These are phyloP conservation scores for Sphaerophoria rueppellii DNA, from an alignment of 2,888 invertebrate genomes.

Conservation along the genomic window DNA sequence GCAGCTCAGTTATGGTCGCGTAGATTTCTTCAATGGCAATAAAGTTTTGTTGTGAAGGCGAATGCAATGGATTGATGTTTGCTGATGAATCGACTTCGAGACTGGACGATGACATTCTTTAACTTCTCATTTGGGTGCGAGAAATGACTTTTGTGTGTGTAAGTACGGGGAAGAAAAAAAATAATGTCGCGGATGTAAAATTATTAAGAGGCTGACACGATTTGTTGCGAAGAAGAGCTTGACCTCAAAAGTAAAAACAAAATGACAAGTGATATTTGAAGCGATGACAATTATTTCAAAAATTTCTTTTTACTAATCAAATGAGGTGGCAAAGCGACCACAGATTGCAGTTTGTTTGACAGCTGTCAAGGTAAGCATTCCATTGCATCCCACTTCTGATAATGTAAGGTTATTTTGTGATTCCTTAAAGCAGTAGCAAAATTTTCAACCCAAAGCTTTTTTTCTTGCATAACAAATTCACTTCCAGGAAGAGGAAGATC, in stretches of 20 bases:
- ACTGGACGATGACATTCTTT: slow-evolving; percentile 60
- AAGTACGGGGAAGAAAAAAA: background rate
- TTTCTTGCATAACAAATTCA: background rate
- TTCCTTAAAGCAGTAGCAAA: no score
- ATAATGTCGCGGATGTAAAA: slow-evolving; percentile 33
- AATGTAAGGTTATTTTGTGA: no score
- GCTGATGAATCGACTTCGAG: slow-evolving; percentile 27
- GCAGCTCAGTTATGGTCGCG: slow-evolving; percentile 77
- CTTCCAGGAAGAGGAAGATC: slow-evolving; percentile 52
- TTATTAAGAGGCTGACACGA: background rate
- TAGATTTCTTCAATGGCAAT: slow-evolving; percentile 69
- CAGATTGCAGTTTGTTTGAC: no score
- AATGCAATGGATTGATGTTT: slow-evolving; percentile 16
- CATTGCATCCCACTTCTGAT: no score
- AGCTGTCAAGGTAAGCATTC: no score
- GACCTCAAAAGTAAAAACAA: slow-evolving; percentile 43
- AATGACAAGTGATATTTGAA: no score
- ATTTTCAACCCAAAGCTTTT: no score
- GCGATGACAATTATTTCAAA: no score
- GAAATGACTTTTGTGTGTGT: background rate
- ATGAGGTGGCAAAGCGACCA: no score
- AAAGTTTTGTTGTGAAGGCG: slow-evolving; percentile 18
- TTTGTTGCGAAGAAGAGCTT: slow-evolving; percentile 38
- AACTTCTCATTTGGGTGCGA: slow-evolving; percentile 54
- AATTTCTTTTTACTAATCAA: no score